Conservation (phyloP, 2,113 vertebrate genomes). For the Sitta europaea region DNA sequence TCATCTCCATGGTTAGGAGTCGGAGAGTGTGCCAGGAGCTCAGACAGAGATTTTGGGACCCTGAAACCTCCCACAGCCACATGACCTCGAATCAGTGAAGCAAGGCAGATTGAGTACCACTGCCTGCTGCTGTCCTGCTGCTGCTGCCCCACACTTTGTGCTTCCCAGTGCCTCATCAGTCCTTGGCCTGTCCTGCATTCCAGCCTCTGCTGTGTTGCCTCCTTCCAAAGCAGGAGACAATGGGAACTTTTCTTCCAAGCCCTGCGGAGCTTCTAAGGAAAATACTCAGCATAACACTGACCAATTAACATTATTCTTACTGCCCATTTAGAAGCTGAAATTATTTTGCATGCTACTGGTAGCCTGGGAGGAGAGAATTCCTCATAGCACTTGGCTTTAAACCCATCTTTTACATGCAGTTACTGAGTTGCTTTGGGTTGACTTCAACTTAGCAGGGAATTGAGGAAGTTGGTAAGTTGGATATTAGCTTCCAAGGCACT, state of each 20-base stretch:
- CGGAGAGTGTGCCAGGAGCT: neutral
- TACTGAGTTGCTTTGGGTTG: neutral
- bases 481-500: neutral
- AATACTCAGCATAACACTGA: neutral
- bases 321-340: neutral
- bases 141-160: neutral
- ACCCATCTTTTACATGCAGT: neutral
- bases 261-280: neutral
- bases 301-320: neutral
- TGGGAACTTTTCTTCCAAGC: neutral
- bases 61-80: neutral
- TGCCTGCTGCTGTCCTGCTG: neutral
- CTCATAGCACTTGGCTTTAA: neutral
- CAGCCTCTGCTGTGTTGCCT: neutral
- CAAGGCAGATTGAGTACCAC: neutral
- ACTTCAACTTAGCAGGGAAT: neutral
- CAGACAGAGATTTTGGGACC: neutral
- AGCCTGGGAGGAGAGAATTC: neutral
- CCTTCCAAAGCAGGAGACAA: neutral
- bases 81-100: neutral
- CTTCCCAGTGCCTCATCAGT: neutral
- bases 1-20: neutral
- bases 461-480: neutral
- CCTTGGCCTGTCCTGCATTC: neutral
- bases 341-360: neutral